Conservation (phyloP, 2,888 invertebrate genomes). For the Melanostoma scalare region DNA sequence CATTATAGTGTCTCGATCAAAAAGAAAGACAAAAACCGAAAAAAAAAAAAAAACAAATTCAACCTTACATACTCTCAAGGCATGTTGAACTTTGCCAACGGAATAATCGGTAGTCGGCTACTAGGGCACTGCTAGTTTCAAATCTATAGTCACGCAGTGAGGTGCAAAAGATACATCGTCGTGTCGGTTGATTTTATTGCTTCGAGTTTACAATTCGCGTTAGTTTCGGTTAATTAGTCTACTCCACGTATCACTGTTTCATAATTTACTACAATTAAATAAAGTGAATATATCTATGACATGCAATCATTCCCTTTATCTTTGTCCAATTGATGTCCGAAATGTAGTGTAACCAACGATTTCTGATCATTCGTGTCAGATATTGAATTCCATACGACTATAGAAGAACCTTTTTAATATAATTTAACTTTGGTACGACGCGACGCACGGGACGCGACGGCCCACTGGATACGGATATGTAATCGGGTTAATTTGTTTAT, state of each 20-base stretch:
- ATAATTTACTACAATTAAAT: conserved; percentile 26
- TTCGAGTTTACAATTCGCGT: conserved; percentile 15
- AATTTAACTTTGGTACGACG: conserved; percentile 21
- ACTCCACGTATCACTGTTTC: conserved; percentile 11
- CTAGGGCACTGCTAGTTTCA: conserved; percentile 68
- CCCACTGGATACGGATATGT: conserved; percentile 41
- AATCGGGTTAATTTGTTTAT: conserved; percentile 34
- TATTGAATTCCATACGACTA: conserved; percentile 6
- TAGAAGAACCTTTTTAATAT: conserved; percentile 19
- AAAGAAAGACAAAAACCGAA: conserved; percentile 25
- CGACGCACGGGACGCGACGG: not conserved
- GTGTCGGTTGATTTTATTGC: conserved; percentile 27
- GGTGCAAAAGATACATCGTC: conserved; percentile 60
- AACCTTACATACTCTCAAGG: conserved; percentile 53
- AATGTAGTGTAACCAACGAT: conserved; percentile 44
- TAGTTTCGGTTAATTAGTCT: conserved; percentile 37
- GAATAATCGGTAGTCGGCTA: conserved; percentile 51
- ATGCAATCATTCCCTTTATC: conserved; percentile 46
- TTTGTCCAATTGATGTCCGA: conserved; percentile 23
- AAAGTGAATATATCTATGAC: conserved; percentile 35
- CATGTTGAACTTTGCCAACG: conserved; percentile 68
- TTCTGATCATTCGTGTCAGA: conserved; percentile 26
- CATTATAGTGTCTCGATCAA: conserved; percentile 36
- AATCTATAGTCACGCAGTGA: conserved; percentile 65
- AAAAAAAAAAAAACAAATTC: conserved; percentile 24